Conservation (phyloP, 2,888 invertebrate genomes). For the Argyra leucocephala region DNA sequence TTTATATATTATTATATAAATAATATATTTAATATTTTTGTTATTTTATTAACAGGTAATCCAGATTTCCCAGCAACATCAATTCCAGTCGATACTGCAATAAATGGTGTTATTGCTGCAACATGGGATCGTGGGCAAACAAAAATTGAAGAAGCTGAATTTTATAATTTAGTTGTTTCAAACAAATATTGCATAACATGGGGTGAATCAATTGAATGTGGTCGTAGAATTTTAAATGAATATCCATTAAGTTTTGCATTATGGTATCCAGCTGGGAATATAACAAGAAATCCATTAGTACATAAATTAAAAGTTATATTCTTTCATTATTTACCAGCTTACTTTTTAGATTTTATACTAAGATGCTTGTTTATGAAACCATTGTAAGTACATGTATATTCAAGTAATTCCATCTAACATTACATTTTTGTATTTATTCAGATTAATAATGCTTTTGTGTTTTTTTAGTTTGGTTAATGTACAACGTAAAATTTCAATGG, state of each 20-base stretch:
- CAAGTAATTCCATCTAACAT: too few relatives aligned
- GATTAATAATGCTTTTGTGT: too few relatives aligned
- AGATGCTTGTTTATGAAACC: slow-evolving; percentile 60
- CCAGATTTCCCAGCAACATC: slow-evolving; percentile 53
- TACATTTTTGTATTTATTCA: too few relatives aligned
- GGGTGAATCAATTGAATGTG: slow-evolving; percentile 67
- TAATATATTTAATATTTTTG: too few relatives aligned
- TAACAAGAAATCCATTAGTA: slow-evolving; percentile 56
- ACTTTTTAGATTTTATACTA: slow-evolving; percentile 61
- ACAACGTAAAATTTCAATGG: slow-evolving; percentile 50
- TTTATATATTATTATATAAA: too few relatives aligned
- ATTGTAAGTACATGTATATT: slow-evolving; percentile 64
- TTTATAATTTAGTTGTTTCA: slow-evolving; percentile 64
- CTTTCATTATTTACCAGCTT: slow-evolving; percentile 68
- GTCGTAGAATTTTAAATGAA: slow-evolving; percentile 50
- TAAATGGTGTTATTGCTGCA: slow-evolving; percentile 67
- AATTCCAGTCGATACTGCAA: slow-evolving; percentile 69
- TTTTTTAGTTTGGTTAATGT: slow-evolving; percentile 48
- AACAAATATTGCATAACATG: slow-evolving; percentile 71
- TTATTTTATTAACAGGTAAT: slow-evolving; percentile 24
- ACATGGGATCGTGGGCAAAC: slow-evolving; percentile 54
- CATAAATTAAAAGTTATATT: slow-evolving; percentile 60
- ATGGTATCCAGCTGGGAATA: slow-evolving; percentile 69
- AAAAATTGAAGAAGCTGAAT: slow-evolving; percentile 34
- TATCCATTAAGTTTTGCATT: slow-evolving; percentile 68